These are phyloP conservation scores for Desmodus rotundus DNA, from an alignment of 2,113 vertebrate species.

Conservation along the genomic window DNA sequence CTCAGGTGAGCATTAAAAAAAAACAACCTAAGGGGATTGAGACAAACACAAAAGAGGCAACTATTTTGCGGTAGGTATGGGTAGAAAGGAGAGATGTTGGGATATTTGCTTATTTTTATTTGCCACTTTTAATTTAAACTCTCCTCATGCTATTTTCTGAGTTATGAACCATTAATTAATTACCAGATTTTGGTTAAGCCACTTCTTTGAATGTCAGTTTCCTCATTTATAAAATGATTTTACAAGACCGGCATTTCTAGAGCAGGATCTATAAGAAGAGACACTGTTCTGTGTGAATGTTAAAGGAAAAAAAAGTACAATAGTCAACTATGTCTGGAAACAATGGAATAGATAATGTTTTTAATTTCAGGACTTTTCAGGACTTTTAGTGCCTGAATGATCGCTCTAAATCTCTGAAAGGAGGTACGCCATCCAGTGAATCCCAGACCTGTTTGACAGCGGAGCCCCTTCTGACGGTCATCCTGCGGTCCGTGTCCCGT, in stretches of 20 bases:
- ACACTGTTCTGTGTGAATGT: neutral
- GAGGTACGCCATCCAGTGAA: neutral
- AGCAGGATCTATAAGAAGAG: neutral
- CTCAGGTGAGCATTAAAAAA: no score
- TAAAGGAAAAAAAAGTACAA: neutral
- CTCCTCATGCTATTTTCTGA: neutral
- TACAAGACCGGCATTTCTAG: neutral
- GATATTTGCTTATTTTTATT: neutral
- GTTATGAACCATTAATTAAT: neutral
- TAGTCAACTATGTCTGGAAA: neutral
- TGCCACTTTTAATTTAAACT: neutral
- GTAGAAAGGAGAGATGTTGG: neutral
- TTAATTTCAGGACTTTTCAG: neutral
- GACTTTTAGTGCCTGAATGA: neutral
- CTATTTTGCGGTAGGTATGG: neutral
- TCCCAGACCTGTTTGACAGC: neutral
- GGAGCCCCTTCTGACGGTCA: neutral
- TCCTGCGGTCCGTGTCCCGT: neutral
- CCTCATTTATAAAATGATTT: slow-evolving; percentile 1
- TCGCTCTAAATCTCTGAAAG: neutral
- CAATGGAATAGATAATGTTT: neutral
- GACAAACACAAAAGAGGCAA: neutral
- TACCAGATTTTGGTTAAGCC: neutral
- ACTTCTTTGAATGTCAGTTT: neutral
- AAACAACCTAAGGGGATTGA: neutral